Evolutionary conservation across 2,797 vertebrate species (phyloP), one percentile per base, ranked within the genome.

Genomic region (Coluber constrictor): DNA sequence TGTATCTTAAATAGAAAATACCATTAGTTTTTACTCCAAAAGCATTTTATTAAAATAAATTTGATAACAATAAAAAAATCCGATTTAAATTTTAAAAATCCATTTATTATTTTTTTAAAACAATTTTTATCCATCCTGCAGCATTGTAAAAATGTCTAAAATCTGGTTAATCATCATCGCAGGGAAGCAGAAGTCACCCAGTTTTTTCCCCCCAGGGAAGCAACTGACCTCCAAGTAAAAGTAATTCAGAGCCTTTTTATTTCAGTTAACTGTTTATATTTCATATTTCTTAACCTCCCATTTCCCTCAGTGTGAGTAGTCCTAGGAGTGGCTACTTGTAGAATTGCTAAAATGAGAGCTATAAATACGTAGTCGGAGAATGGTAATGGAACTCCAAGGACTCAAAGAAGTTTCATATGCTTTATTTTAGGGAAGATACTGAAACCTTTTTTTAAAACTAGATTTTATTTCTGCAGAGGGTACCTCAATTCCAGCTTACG

Each of bases 401-500:
- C 32, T 18, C n/a, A 3, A 23, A 10, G 27, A 51, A 83, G 2
- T 20, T 43, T 89, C 32, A 61, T 15, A 10, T 15, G 9, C 10
- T 29, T 20, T 87, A 9, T 70, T 2, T 23, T 92, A 90, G 0
- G 37, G 60, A 29, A 1, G 27, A 2, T 9, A 25, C n/a, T 63
- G 6, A 61, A 57, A 23, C 47, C 43, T 55, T 32, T 32, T 87
- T 51, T 55, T 88, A 8, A 16, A 55, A 27, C 87, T 32, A 6
- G 55, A 56, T 16, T 93, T 95, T 92, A 18, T 43, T 63, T 51
- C 95, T 97, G 86, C 97, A 98, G 97, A 98, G 93, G 97, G 96
- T n/a, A 97, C 98, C 0, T 96, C 96, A 37, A 92, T 94, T 54
- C 97, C 97, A 6, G 51, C 97, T 66, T 98, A 98, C 0, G 2